Base-by-base conservation (phyloP, 2,113 vertebrate species). In the Eidolon helvum region DNA sequence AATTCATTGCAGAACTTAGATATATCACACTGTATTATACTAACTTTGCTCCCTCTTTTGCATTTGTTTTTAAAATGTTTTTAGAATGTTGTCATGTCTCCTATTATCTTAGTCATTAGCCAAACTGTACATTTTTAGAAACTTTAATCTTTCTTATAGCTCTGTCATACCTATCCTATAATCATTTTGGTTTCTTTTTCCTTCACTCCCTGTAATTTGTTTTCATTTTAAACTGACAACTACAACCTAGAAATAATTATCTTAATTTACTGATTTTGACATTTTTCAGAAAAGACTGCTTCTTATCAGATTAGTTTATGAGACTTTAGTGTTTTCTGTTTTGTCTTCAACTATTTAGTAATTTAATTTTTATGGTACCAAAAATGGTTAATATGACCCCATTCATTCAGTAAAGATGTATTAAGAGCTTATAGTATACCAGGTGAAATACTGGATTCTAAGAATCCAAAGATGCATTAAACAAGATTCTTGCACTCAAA, bases 111-210 rank as follows among this genome's bases (percentile, higher is more conserved):
- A 85, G 40, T 90, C 94, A 86, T 92, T 94, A 97, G 71, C 87
- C 86, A 96, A 94, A 91, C 90, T 97, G 45, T 65, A 59, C 69
- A 86, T 77, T 96, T 97, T 97, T 98, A 97, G 75, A 92, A 96
- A 97, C 94, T 72, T 97, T 94, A 85, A 96, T 96, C 87, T 97
- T 95, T 96, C 72, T 48, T 83, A 50, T 92, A 96, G 48, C 50
- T 94, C 86, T 92, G 38, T 92, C 68, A 57, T 71, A 65, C 72
- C 94, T 91, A 86, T 91, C 66, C 94, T 94, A 1, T 94, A 96
- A 97, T 96, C 68, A 96, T 96, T 97, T 96, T 68, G 71, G 48
- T 92, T 96, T 97, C 30, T 95, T 85, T 92, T 75, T 91, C 91
- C 85, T 87, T 94, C 45, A 86, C 63, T 94, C 85, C 75, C 48